Conservation (phyloP, 1,140 invertebrate species). For the Bombus vancouverensis region DNA sequence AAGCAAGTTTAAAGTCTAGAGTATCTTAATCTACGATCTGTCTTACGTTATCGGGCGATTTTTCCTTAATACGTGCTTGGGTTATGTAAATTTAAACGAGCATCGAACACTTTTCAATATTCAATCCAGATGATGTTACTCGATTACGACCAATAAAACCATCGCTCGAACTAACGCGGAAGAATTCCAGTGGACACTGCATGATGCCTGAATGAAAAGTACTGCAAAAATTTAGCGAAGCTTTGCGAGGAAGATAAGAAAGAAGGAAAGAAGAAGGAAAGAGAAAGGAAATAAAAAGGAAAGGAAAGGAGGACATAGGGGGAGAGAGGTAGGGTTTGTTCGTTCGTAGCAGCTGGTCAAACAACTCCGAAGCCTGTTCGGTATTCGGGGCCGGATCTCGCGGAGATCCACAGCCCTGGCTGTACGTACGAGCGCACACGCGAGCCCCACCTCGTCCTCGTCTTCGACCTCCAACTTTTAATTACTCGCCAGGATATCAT, state of each 20-base stretch:
- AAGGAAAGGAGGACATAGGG: conserved; percentile 8
- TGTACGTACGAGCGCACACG: neutral
- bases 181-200: no score
- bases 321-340: conserved; percentile 20
- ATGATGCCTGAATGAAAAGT: no score
- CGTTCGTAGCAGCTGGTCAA: conserved; percentile 67
- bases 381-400: conserved; percentile 52
- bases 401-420: neutral
- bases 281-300: neutral
- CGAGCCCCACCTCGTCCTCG: conserved; percentile 57
- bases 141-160: no score
- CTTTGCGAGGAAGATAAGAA: neutral
- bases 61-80: no score
- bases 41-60: no score
- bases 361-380: conserved; percentile 70
- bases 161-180: no score
- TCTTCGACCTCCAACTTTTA: conserved; percentile 50
- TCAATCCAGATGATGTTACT: no score
- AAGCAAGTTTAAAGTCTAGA: no score
- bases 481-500: conserved; percentile 55
- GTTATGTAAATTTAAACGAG: no score
- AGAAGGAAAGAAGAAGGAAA: conserved; percentile 2
- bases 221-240: neutral
- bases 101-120: no score
- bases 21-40: no score